phyloP scores from a whole-genome alignment of 2,888 invertebrate species.

The Cephus pygmeus region DNA sequence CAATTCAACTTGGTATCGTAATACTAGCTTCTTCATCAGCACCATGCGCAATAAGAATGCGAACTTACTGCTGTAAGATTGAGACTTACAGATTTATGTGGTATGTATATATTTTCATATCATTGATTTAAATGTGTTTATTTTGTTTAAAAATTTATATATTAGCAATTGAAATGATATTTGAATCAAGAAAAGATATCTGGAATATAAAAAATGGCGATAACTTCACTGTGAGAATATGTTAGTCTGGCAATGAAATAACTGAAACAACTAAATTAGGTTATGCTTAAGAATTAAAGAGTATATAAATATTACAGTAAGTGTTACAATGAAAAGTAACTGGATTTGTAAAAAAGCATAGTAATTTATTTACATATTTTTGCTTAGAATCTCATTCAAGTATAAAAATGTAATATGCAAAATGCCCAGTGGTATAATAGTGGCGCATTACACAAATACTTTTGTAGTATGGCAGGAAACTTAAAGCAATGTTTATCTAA shows the following conservation, averaged over 20 bases:
- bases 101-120: background rate
- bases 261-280: background rate
- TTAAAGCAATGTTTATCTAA: background rate
- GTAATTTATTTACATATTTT: constrained; percentile 33
- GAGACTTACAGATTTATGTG: background rate
- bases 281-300: background rate
- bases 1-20: background rate
- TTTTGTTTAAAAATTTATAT: background rate
- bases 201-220: background rate
- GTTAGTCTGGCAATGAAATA: background rate
- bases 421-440: background rate
- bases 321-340: background rate
- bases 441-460: background rate
- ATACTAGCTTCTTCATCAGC: background rate
- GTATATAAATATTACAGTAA: background rate
- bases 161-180: background rate
- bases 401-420: background rate
- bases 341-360: constrained; percentile 22
- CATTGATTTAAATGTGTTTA: background rate
- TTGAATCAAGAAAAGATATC: background rate
- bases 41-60: background rate
- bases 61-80: background rate
- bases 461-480: background rate
- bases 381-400: constrained; percentile 20
- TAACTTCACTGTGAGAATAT: background rate